A percentile compares a stretch with the other conserved stretches of the same genome.
Conservation (phyloP, 2,888 invertebrate species). For the Archips xylosteana region DNA sequence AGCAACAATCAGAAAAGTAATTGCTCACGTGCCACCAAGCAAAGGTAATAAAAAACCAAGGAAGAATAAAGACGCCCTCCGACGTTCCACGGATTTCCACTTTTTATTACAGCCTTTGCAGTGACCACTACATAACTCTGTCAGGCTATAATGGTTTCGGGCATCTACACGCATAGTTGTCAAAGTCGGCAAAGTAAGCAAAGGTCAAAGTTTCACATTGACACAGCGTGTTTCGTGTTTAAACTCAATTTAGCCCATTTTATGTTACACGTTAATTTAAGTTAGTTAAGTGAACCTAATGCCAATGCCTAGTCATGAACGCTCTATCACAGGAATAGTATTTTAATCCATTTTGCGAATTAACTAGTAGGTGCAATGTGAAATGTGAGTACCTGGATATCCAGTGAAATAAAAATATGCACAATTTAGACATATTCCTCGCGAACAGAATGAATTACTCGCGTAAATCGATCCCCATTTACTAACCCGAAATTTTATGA, state of each 20-base stretch:
- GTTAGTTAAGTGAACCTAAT: not conserved
- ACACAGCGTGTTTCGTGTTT: constrained; percentile 23
- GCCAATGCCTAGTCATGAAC: not conserved
- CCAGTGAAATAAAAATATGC: too few species aligned
- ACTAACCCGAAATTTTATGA: too few species aligned
- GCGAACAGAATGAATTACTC: too few species aligned
- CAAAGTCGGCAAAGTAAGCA: constrained; percentile 18
- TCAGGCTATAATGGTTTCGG: not conserved
- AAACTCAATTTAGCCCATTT: constrained; percentile 21
- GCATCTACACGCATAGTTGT: constrained; percentile 27
- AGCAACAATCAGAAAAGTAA: constrained; percentile 51
- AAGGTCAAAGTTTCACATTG: constrained; percentile 36
- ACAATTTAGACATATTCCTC: too few species aligned
- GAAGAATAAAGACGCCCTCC: constrained; percentile 25
- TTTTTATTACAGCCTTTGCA: constrained; percentile 22
- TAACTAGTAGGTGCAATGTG: too few species aligned
- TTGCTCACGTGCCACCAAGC: constrained; percentile 46
- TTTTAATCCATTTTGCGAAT: too few species aligned
- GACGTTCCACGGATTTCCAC: constrained; percentile 22
- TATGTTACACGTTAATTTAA: constrained; percentile 1
- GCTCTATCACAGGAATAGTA: not conserved
- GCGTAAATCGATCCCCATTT: too few species aligned
- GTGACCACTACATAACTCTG: constrained; percentile 12
- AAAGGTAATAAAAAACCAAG: constrained; percentile 25
- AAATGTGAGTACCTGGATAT: too few species aligned